Percentiles rank a stretch among this genome's conserved stretches.
Conservation (phyloP, 1,140 invertebrate species). For the Scaptomyza pallida region DNA sequence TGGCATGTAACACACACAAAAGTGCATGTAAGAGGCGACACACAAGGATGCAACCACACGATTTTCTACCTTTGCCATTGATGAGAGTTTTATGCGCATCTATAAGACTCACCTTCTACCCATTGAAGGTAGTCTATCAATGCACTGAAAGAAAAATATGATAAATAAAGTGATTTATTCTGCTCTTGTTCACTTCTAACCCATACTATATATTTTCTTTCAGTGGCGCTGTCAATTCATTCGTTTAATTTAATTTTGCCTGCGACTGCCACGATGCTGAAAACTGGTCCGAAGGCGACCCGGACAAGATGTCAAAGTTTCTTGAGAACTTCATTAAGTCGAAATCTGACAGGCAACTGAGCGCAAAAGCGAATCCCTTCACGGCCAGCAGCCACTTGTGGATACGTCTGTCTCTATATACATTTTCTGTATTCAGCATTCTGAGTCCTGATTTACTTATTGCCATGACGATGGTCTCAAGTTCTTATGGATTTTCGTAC, state of each 20-base stretch:
- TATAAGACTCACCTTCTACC: conserved; percentile 23
- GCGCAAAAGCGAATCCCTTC: conserved; percentile 32
- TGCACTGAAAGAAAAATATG: background rate
- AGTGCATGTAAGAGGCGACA: conserved; percentile 2
- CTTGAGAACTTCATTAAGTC: conserved; percentile 66
- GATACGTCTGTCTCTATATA: conserved; percentile 38
- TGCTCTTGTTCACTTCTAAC: background rate
- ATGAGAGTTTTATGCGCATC: conserved; percentile 35
- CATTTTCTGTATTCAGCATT: background rate
- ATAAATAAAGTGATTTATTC: background rate
- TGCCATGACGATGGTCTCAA: conserved; percentile 7
- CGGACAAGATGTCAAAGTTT: conserved; percentile 61
- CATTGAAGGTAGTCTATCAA: background rate
- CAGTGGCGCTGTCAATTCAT: conserved; percentile 18
- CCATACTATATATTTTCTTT: background rate
- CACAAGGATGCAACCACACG: conserved; percentile 3
- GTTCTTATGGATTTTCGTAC: conserved; percentile 6
- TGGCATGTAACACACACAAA: conserved; percentile 15
- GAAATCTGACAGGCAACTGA: conserved; percentile 66
- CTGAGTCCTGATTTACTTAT: conserved; percentile 1
- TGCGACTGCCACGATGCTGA: conserved; percentile 40
- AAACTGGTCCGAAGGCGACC: conserved; percentile 8
- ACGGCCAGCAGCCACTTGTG: conserved; percentile 69
- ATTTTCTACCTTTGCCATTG: conserved; percentile 22
- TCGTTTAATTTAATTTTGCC: conserved; percentile 59